A percentile compares a stretch with the other conserved stretches of the same genome.
Conservation (phyloP, 2,888 invertebrate species). For the Dynastes tityus region DNA sequence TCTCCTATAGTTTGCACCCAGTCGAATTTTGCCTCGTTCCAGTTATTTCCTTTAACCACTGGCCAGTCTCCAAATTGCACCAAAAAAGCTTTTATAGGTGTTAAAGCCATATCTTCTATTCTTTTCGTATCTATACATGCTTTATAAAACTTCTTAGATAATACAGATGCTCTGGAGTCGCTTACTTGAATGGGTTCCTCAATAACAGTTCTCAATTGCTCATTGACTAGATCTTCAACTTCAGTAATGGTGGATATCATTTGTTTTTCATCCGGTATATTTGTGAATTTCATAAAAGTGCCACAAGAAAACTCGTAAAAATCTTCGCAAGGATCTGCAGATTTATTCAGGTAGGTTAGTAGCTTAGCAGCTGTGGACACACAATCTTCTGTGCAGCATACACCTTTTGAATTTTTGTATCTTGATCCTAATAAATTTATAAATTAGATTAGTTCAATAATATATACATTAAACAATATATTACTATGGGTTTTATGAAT, state of each 20-base stretch:
- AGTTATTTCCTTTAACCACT: slow-evolving; percentile 82
- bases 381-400: slow-evolving; percentile 74
- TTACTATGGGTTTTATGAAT: no score
- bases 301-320: slow-evolving; percentile 89
- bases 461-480: no score
- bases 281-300: slow-evolving; percentile 77
- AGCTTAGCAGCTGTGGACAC: slow-evolving; percentile 85
- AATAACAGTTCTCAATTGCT: slow-evolving; percentile 80
- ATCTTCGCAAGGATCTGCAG: slow-evolving; percentile 85
- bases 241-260: slow-evolving; percentile 84
- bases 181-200: slow-evolving; percentile 76
- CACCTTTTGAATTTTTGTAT: background rate
- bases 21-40: slow-evolving; percentile 81
- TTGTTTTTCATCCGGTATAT: slow-evolving; percentile 87
- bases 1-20: slow-evolving; percentile 90
- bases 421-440: no score
- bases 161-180: background rate
- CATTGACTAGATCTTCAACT: slow-evolving; percentile 82
- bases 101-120: background rate
- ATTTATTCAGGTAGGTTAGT: slow-evolving; percentile 80
- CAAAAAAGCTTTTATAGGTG: slow-evolving; percentile 75
- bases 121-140: background rate
- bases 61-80: slow-evolving; percentile 93
- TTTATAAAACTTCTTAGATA: background rate
- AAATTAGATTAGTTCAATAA: no score